Percentiles rank a stretch among this genome's conserved stretches.
These are phyloP conservation scores for Ancistrus triradiatus DNA, from an alignment of 2,113 vertebrate species.

Conservation along the genomic window DNA sequence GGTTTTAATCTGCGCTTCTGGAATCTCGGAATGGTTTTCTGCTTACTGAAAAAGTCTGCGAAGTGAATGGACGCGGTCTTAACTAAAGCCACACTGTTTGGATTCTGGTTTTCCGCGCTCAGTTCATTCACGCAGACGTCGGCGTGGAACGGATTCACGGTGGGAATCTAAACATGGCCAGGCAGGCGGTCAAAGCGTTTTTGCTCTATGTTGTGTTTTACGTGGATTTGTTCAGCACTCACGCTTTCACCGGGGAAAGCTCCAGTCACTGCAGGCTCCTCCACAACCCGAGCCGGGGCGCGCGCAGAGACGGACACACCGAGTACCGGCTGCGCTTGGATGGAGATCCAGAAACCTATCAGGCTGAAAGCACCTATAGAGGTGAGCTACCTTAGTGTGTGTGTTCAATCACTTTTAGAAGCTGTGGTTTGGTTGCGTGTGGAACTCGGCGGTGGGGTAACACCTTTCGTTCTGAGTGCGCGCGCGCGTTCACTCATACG, in stretches of 20 bases:
- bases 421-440: no score
- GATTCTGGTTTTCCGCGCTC: conserved; percentile 24
- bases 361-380: conserved; percentile 86
- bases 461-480: no score
- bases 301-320: conserved; percentile 84
- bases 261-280: conserved; percentile 86
- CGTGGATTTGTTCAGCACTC: conserved; percentile 67
- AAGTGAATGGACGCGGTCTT: background rate
- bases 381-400: conserved; percentile 64
- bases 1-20: background rate
- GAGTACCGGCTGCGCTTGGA: conserved; percentile 91
- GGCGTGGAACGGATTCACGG: background rate
- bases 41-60: background rate
- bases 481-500: no score
- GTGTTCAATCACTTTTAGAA: no score
- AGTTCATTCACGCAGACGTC: conserved; percentile 3
- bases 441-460: no score
- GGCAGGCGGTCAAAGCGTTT: conserved; percentile 58
- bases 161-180: conserved; percentile 66
- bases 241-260: conserved; percentile 82
- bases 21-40: background rate
- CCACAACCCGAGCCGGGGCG: conserved; percentile 82
- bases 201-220: conserved; percentile 72
- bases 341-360: conserved; percentile 88
- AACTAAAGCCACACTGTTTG: background rate